phyloP scores from a whole-genome alignment of 2,888 invertebrate species.

The Smittia aterrima region DNA sequence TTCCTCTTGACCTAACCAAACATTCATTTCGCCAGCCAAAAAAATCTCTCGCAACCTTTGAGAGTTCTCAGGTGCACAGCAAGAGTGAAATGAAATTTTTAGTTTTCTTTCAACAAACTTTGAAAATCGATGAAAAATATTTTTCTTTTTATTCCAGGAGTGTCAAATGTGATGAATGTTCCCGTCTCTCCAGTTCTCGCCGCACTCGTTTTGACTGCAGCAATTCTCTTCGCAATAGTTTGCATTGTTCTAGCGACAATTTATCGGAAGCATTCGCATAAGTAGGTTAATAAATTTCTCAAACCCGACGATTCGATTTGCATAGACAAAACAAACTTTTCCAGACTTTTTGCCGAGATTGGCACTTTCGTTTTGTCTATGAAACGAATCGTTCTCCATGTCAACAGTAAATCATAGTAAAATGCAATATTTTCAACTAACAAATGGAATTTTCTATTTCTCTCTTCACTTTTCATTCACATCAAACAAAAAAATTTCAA shows the following conservation, averaged over 20 bases:
- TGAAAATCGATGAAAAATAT: not conserved
- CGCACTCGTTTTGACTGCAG: conserved; percentile 73
- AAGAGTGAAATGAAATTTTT: too few species aligned
- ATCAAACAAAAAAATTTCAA: not conserved
- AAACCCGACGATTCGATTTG: not conserved
- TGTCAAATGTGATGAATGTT: conserved; percentile 60
- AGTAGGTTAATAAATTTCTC: conserved; percentile 47
- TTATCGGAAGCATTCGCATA: conserved; percentile 61
- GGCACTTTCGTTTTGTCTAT: not conserved
- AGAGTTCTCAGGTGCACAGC: too few species aligned
- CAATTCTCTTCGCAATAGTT: conserved; percentile 70
- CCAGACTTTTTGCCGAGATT: not conserved
- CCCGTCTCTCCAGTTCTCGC: conserved; percentile 74
- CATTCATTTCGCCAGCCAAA: too few species aligned
- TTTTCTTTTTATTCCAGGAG: conserved; percentile 55
- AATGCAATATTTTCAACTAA: not conserved
- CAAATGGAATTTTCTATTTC: not conserved
- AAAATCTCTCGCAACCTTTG: too few species aligned
- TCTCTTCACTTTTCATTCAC: not conserved
- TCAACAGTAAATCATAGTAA: conserved; percentile 11
- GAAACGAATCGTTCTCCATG: not conserved
- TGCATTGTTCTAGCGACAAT: conserved; percentile 74
- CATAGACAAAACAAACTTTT: not conserved
- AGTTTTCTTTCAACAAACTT: too few species aligned
- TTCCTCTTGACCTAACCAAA: too few species aligned